Percentiles rank a stretch among this genome's conserved stretches.
Evolutionary conservation across 2,888 invertebrate species (phyloP).

Genomic region (Pantelozetes paolii): DNA sequence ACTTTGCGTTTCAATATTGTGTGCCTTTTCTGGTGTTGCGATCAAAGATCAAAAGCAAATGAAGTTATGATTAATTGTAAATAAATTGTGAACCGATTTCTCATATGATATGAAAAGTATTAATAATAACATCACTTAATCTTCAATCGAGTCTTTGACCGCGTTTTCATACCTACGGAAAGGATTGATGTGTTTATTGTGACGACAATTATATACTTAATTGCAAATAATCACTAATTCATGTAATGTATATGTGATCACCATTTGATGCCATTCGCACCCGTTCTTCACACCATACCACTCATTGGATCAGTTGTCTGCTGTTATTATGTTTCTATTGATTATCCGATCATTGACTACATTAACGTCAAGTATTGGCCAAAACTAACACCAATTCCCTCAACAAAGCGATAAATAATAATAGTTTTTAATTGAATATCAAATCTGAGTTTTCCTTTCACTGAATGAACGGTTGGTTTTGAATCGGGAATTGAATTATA

Average conservation of each 20-base stretch:
- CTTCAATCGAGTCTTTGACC: slow-evolving; percentile 3
- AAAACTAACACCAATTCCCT: not conserved
- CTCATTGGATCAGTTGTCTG: slow-evolving; percentile 4
- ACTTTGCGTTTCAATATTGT: not conserved
- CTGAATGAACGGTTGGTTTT: not conserved
- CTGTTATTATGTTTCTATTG: not conserved
- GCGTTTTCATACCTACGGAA: not conserved
- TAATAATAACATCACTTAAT: slow-evolving; percentile 4
- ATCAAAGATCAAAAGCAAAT: not conserved
- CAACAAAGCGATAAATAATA: not conserved
- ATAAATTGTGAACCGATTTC: not conserved
- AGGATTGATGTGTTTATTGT: slow-evolving; percentile 11
- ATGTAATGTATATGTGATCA: slow-evolving; percentile 11
- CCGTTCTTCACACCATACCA: not conserved
- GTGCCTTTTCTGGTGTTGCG: slow-evolving; percentile 12
- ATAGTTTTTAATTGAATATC: not conserved
- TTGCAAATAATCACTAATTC: not conserved
- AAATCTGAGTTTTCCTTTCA: not conserved
- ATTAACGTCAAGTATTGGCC: not conserved
- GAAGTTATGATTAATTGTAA: slow-evolving; percentile 1
- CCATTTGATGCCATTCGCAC: slow-evolving; percentile 17
- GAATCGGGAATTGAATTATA: not conserved
- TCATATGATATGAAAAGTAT: not conserved
- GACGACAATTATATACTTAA: not conserved
- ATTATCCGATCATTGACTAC: not conserved